A percentile compares a stretch with the other conserved stretches of the same genome.
These are phyloP conservation scores for Tympanuchus pallidicinctus DNA, from an alignment of 2,113 vertebrate species.

Conservation along the genomic window DNA sequence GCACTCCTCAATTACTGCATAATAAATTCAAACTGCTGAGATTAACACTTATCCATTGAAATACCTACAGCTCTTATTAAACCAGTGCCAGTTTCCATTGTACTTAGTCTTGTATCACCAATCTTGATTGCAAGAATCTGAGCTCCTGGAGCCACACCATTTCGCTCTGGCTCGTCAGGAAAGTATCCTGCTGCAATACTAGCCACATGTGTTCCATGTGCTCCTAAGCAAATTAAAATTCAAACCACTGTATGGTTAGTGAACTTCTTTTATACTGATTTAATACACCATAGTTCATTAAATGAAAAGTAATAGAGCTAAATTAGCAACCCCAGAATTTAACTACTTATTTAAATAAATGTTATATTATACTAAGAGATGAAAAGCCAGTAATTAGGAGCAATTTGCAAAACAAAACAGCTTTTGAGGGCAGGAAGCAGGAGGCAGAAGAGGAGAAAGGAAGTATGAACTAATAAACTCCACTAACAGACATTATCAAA, in stretches of 20 bases:
- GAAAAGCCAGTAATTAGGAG: neutral
- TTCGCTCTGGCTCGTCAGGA: slow-evolving; percentile 94
- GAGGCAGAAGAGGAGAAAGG: neutral
- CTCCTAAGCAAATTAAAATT: slow-evolving; percentile 78
- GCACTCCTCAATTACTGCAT: neutral
- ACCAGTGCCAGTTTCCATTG: slow-evolving; percentile 98
- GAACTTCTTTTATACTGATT: neutral
- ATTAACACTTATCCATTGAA: neutral
- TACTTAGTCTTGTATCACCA: slow-evolving; percentile 94
- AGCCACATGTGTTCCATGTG: slow-evolving; percentile 97
- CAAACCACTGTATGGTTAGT: neutral
- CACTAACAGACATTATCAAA: neutral
- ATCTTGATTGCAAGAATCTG: slow-evolving; percentile 97
- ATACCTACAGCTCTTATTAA: slow-evolving; percentile 92
- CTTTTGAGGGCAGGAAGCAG: neutral
- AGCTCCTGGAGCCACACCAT: slow-evolving; percentile 94
- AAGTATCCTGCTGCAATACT: slow-evolving; percentile 97
- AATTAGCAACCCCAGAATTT: neutral
- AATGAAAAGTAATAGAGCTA: neutral
- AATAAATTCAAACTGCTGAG: neutral
- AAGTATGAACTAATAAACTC: neutral
- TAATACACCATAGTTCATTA: neutral
- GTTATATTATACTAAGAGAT: neutral
- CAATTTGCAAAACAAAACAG: neutral
- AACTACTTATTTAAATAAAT: neutral